Conservation (phyloP, 2,113 vertebrate species). For the Rhegmatorhina hoffmannsi region DNA sequence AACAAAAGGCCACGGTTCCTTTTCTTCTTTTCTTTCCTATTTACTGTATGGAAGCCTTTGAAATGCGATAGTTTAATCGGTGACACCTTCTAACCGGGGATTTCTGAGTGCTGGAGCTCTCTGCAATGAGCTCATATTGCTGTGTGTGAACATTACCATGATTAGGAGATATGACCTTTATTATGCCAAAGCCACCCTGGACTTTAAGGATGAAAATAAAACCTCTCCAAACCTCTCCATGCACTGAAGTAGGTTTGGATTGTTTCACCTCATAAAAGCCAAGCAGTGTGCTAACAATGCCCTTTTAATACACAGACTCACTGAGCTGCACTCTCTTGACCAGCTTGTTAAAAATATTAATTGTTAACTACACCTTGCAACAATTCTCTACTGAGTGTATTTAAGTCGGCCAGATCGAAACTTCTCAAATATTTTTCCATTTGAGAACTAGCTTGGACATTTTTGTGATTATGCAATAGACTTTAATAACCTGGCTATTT, state of each 20-base stretch:
- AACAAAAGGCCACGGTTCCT: conserved; percentile 92
- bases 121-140: conserved; percentile 81
- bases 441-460: background rate
- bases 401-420: background rate
- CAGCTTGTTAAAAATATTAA: conserved; percentile 62
- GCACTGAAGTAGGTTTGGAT: conserved; percentile 71
- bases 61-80: conserved; percentile 85
- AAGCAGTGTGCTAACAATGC: conserved; percentile 62
- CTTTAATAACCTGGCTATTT: background rate
- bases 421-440: background rate
- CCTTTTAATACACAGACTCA: conserved; percentile 53
- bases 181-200: conserved; percentile 80
- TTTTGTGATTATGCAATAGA: background rate
- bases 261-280: conserved; percentile 78
- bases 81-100: conserved; percentile 80
- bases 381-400: background rate
- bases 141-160: conserved; percentile 77
- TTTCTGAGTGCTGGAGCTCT: conserved; percentile 77
- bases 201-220: conserved; percentile 77
- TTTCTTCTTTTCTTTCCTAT: conserved; percentile 88
- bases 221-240: conserved; percentile 71
- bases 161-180: conserved; percentile 81
- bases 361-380: background rate
- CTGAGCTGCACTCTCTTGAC: conserved; percentile 39
- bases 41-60: conserved; percentile 85